Evolutionary conservation across 2,888 invertebrate species (phyloP).

Genomic region (Taenaris catops): DNA sequence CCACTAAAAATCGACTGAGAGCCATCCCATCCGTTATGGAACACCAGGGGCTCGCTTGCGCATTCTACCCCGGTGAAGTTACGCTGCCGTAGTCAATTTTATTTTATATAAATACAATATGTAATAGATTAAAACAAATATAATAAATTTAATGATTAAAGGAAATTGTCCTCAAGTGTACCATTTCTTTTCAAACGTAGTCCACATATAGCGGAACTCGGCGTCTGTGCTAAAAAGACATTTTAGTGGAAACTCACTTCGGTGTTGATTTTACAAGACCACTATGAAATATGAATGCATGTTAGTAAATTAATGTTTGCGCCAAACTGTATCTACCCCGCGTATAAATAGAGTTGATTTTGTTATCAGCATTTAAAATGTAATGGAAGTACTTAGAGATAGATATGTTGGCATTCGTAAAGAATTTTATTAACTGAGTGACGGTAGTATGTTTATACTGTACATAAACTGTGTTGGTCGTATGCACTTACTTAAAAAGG

Average conservation of each 20-base stretch:
- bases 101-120: too few species aligned
- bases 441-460: slow-evolving; percentile 3
- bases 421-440: slow-evolving; percentile 17
- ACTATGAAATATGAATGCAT: slow-evolving; percentile 15
- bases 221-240: slow-evolving; percentile 14
- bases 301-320: slow-evolving; percentile 10
- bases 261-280: slow-evolving; percentile 19
- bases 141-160: too few species aligned
- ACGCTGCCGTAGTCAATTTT: too few species aligned
- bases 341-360: neutral
- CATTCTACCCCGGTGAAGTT: too few species aligned
- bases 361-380: neutral
- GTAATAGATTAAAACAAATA: too few species aligned
- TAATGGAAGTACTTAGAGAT: neutral
- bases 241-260: slow-evolving; percentile 13
- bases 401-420: slow-evolving; percentile 13
- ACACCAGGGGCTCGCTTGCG: too few species aligned
- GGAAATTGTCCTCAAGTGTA: slow-evolving; percentile 7
- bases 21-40: too few species aligned
- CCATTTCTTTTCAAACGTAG: slow-evolving; percentile 16
- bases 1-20: too few species aligned
- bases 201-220: slow-evolving; percentile 9
- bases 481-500: too few species aligned
- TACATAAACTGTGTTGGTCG: too few species aligned
- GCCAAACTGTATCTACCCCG: neutral